Conservation (phyloP, 2,113 vertebrate genomes). For the Rhinogobius similis region DNA sequence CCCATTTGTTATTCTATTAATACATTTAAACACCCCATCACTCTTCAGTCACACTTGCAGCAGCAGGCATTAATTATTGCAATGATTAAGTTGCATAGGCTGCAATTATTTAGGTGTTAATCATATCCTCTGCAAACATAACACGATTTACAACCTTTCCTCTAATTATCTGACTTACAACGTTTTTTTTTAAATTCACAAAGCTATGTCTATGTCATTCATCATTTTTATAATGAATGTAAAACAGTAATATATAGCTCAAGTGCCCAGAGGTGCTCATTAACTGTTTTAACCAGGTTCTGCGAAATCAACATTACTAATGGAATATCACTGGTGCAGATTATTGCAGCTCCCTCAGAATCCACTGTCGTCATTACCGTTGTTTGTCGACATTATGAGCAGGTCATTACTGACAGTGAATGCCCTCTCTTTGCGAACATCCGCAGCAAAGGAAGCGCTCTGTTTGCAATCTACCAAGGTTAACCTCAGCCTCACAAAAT, state of each 20-base stretch:
- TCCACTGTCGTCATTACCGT: conserved; percentile 26
- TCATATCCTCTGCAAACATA: background rate
- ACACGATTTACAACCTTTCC: background rate
- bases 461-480: conserved; percentile 35
- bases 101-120: too few species aligned
- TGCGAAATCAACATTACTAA: conserved; percentile 18
- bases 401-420: conserved; percentile 37
- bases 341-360: conserved; percentile 10
- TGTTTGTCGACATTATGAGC: conserved; percentile 36
- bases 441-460: conserved; percentile 17
- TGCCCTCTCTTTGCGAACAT: conserved; percentile 20
- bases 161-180: background rate
- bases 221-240: background rate
- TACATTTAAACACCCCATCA: background rate
- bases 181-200: background rate
- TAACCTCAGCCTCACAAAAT: background rate
- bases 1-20: too few species aligned
- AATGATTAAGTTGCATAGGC: too few species aligned
- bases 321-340: conserved; percentile 28
- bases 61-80: too few species aligned
- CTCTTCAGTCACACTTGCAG: background rate
- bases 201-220: background rate
- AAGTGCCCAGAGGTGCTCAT: background rate
- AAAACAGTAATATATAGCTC: background rate
- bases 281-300: conserved; percentile 7